phyloP scores from a whole-genome alignment of 2,888 invertebrate genomes.

The Lasius platythorax region DNA sequence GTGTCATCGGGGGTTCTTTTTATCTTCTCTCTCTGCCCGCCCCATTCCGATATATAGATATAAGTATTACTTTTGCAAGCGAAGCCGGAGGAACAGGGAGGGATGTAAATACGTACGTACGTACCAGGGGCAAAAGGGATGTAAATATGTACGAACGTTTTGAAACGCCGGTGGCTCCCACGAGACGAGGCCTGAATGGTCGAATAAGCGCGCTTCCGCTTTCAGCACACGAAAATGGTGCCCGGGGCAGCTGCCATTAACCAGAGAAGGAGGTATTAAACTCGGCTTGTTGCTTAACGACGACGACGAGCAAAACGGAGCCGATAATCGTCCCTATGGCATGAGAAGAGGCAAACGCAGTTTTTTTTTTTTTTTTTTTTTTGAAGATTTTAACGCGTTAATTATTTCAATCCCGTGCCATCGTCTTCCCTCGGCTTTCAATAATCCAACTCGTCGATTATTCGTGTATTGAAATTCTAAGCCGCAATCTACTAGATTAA shows the following conservation, averaged over 20 bases:
- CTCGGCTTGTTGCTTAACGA: conserved; percentile 62
- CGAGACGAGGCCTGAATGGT: conserved; percentile 64
- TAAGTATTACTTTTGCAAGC: conserved; percentile 40
- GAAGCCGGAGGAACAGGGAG: background rate
- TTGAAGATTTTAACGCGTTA: background rate
- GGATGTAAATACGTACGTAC: conserved; percentile 36
- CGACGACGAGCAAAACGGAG: conserved; percentile 56
- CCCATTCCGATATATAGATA: conserved; percentile 7
- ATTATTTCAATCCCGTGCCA: conserved; percentile 26
- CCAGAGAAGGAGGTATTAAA: conserved; percentile 65
- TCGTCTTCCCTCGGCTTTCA: background rate
- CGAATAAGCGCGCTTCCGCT: conserved; percentile 64
- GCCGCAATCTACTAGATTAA: background rate
- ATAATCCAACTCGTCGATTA: background rate
- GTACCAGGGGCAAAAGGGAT: conserved; percentile 4
- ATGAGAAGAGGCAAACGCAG: background rate
- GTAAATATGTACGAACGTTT: conserved; percentile 51
- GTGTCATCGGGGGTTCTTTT: conserved; percentile 1
- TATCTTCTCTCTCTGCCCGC: background rate
- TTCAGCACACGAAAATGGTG: conserved; percentile 62
- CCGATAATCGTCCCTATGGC: conserved; percentile 44
- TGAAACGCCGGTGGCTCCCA: conserved; percentile 44
- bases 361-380: background rate
- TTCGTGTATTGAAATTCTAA: background rate
- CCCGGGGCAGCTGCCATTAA: conserved; percentile 61